These are phyloP conservation scores for Pygoscelis antarcticus DNA, from an alignment of 2,113 vertebrate genomes.

Conservation along the genomic window DNA sequence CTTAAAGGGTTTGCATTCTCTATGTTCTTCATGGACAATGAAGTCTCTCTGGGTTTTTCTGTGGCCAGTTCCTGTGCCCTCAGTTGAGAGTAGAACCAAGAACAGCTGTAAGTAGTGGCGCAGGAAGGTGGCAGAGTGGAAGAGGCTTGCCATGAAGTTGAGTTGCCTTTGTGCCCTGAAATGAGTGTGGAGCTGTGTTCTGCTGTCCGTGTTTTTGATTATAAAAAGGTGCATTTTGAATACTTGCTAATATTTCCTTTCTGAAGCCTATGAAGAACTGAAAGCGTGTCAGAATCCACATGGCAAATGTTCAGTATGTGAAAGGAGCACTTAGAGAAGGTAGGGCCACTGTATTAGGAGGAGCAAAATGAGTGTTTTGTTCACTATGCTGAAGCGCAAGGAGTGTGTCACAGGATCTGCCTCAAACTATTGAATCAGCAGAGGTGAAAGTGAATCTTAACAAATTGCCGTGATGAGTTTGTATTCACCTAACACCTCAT, in stretches of 20 bases:
- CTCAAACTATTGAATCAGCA: not conserved
- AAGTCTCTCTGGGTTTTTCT: not conserved
- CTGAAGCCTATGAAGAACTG: not conserved
- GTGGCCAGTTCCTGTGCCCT: not conserved
- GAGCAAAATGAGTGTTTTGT: not conserved
- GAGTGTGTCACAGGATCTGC: not conserved
- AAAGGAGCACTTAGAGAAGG: not conserved
- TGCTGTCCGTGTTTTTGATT: rapidly evolving
- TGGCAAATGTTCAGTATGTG: not conserved
- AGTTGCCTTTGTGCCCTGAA: not conserved
- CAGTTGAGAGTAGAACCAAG: not conserved
- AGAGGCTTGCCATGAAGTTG: not conserved
- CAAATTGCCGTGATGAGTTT: not conserved
- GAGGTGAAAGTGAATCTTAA: not conserved
- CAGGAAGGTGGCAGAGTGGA: not conserved
- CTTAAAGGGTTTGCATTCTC: not conserved
- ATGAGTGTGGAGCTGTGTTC: not conserved
- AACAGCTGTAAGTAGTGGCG: not conserved
- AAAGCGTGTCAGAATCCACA: not conserved
- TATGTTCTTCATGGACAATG: not conserved
- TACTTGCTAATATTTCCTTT: not conserved
- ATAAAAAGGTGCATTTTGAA: not conserved
- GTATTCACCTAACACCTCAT: not conserved
- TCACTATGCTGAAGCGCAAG: not conserved
- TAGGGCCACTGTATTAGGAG: not conserved